Evolutionary conservation across 1,140 invertebrate genomes (phyloP), one percentile per base, ranked within the genome.

Genomic region (Drosophila virilis): DNA sequence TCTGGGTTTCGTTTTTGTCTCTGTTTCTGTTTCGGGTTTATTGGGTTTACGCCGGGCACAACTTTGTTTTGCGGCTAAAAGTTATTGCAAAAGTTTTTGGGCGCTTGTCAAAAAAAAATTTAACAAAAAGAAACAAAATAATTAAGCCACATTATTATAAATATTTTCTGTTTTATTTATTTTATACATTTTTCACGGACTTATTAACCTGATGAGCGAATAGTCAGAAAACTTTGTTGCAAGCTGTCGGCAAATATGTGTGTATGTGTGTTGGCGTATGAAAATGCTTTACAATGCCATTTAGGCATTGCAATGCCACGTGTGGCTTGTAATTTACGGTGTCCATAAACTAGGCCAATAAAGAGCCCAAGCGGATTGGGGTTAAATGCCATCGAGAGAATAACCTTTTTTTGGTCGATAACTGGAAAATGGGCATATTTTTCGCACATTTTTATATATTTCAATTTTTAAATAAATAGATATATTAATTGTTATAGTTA

Each of bases 51-150:
- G 52, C 22, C 40, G 13, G 46, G 22, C 35, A 10, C 17, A 42
- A 50, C 54, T 60, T 68, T 68, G 5, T 43, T 33, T 32, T n/a
- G 22, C 48, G 17, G 33, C 54, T 42, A 45, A 45, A 48, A 62
- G 45, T 62, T 61, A 35, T 55, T 38, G 42, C 45, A 38, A 64
- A 71, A 71, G 40, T 71, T 64, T 71, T 40, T 28, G 22, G 33
- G 13, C 7, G 43, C 55, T 45, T 66, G 33, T 42, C 54, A 28
- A 35, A 32, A 48, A 13, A 28, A 62, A n/a, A 15, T 50, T 45
- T 2, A 8, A 15, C 10, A 8, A 54, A 55, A 37, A 28, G 38
- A 54, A 65, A 65, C 40, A 51, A 51, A 54, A 52, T 58, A 58
- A 67, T 57, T 67, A 67, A 54, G 58, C 48, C n/a, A 69, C 9